A percentile compares a stretch with the other conserved stretches of the same genome.
phyloP scores from a whole-genome alignment of 2,888 invertebrate genomes.

The Pycnomerus fuliginosus region DNA sequence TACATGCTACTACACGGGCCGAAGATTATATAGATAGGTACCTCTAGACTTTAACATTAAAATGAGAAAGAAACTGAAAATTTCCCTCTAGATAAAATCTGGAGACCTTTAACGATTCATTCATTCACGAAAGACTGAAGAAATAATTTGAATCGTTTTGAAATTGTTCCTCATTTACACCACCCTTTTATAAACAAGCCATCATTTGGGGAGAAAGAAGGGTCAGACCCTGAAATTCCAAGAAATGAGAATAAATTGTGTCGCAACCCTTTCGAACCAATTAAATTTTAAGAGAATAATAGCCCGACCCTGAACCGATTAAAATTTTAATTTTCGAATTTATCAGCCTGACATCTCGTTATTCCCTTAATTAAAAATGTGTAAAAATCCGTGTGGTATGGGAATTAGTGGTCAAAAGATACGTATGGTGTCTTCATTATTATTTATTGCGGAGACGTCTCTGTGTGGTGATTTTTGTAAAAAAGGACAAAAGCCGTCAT shows the following conservation, averaged over 20 bases:
- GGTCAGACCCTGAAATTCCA: constrained; percentile 17
- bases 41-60: too few relatives aligned
- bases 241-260: constrained; percentile 13
- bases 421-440: constrained; percentile 24
- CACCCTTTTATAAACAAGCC: constrained; percentile 25
- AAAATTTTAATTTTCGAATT: constrained; percentile 22
- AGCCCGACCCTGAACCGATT: constrained; percentile 22
- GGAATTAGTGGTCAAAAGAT: too few relatives aligned
- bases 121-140: constrained; percentile 16
- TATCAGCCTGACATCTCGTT: too few relatives aligned
- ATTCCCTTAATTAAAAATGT: too few relatives aligned
- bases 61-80: too few relatives aligned
- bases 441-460: constrained; percentile 32
- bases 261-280: constrained; percentile 32
- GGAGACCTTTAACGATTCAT: constrained; percentile 22
- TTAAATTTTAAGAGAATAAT: constrained; percentile 36
- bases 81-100: constrained; percentile 16
- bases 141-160: constrained; percentile 24
- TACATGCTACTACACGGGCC: too few relatives aligned
- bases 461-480: constrained; percentile 28
- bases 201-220: constrained; percentile 18
- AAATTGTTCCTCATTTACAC: constrained; percentile 23
- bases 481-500: constrained; percentile 35
- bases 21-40: too few relatives aligned
- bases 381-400: too few relatives aligned